phyloP scores from a whole-genome alignment of 2,888 invertebrate genomes.

The Andrena trimmerana region DNA sequence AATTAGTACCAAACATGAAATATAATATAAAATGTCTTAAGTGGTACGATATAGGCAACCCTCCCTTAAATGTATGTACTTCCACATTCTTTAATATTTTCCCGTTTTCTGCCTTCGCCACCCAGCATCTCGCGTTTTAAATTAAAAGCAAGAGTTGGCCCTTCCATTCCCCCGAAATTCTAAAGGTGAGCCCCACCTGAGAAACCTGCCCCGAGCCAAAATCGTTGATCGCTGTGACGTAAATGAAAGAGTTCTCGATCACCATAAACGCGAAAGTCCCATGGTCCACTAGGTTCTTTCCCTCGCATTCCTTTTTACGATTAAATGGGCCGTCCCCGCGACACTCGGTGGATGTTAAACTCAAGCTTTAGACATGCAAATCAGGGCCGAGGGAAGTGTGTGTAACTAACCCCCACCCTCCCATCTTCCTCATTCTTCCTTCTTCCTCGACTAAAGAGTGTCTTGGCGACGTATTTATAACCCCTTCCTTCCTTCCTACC shows the following conservation, averaged over 20 bases:
- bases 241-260: constrained; percentile 20
- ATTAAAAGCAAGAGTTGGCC: background rate
- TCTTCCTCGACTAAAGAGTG: constrained; percentile 69
- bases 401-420: constrained; percentile 77
- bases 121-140: background rate
- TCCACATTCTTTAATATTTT: background rate
- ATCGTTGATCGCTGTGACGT: constrained; percentile 20
- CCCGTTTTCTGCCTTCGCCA: background rate
- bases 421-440: constrained; percentile 52
- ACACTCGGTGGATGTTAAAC: constrained; percentile 71
- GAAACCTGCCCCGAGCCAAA: background rate
- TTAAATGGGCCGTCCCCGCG: constrained; percentile 67
- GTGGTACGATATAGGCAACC: too few relatives aligned
- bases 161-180: background rate
- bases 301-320: constrained; percentile 45
- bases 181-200: constrained; percentile 11
- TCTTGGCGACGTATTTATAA: constrained; percentile 83
- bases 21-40: too few relatives aligned
- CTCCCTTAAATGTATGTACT: too few relatives aligned
- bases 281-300: constrained; percentile 19
- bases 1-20: too few relatives aligned
- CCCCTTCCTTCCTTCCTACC: constrained; percentile 79
- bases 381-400: constrained; percentile 73
- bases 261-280: constrained; percentile 27
- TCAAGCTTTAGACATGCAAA: constrained; percentile 83